Conservation (phyloP, 2,113 vertebrate genomes). For the Amblyopsis rosae region DNA sequence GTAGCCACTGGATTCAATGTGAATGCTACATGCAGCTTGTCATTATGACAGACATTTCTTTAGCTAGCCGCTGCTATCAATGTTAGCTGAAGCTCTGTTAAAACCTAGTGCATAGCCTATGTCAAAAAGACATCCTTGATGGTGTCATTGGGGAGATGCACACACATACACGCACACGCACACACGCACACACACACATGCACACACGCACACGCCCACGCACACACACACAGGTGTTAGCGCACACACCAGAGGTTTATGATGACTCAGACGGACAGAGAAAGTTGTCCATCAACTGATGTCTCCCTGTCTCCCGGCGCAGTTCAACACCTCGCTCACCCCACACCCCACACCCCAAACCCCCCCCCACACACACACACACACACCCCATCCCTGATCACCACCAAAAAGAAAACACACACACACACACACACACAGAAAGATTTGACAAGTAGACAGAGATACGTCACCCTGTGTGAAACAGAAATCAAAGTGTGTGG, state of each 20-base stretch:
- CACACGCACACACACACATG: not conserved
- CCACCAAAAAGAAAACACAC: not conserved
- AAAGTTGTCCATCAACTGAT: not conserved
- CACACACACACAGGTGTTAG: not conserved
- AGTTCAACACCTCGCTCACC: not conserved
- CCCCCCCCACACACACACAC: not conserved
- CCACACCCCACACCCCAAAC: not conserved
- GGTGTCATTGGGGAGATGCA: too few species aligned
- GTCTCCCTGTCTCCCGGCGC: not conserved
- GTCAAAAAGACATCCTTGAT: too few species aligned
- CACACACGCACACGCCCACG: not conserved
- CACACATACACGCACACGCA: not conserved
- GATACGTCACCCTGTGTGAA: constrained; percentile 52
- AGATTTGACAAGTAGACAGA: constrained; percentile 29
- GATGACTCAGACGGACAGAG: not conserved
- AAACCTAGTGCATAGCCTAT: too few species aligned
- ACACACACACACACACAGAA: not conserved
- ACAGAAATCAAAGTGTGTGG: constrained; percentile 59
- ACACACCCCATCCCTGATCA: not conserved
- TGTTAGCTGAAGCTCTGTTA: too few species aligned
- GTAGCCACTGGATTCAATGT: constrained; percentile 37
- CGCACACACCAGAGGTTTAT: not conserved
- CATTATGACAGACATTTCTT: too few species aligned
- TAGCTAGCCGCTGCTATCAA: too few species aligned
- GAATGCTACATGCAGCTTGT: not conserved